Evolutionary conservation across 1,140 invertebrate genomes (phyloP).

Genomic region (Eumaeus atala): DNA sequence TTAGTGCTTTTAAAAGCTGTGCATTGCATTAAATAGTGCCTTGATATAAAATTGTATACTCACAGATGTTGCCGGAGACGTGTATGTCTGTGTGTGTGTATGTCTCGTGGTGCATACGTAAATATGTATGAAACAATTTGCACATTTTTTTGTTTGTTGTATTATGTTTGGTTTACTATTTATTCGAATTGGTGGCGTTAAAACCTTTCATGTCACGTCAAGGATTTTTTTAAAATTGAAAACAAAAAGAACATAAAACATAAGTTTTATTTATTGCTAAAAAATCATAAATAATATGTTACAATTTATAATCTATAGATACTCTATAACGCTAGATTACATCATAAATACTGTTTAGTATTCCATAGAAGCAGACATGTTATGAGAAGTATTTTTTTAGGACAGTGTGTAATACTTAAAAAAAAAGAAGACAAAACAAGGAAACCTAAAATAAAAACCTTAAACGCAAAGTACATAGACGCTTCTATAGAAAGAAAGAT

Average conservation of each 20-base stretch:
- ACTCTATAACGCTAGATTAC: not conserved
- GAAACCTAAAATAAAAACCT: not conserved
- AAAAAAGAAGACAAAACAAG: not conserved
- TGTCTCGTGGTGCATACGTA: slow-evolving; percentile 29
- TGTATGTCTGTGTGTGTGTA: slow-evolving; percentile 29
- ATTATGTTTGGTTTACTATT: not conserved
- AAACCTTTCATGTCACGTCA: too few species aligned
- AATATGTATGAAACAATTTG: not conserved
- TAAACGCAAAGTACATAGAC: not conserved
- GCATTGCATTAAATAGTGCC: slow-evolving; percentile 20
- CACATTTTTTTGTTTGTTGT: not conserved
- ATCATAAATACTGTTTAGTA: slow-evolving; percentile 21
- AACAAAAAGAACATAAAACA: slow-evolving; percentile 4
- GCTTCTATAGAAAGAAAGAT: slow-evolving; percentile 1
- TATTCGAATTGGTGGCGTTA: not conserved
- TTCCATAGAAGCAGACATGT: slow-evolving; percentile 63
- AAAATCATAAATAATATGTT: slow-evolving; percentile 12
- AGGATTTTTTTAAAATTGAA: not conserved
- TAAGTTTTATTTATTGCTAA: slow-evolving; percentile 5
- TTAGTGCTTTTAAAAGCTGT: slow-evolving; percentile 18
- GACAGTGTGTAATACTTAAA: not conserved
- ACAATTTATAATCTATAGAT: not conserved
- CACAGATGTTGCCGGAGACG: slow-evolving; percentile 25
- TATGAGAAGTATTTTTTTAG: slow-evolving; percentile 1
- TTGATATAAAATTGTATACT: slow-evolving; percentile 28